These are phyloP conservation scores for Beaufortia kweichowensis DNA, from an alignment of 2,113 vertebrate species.

Conservation along the genomic window DNA sequence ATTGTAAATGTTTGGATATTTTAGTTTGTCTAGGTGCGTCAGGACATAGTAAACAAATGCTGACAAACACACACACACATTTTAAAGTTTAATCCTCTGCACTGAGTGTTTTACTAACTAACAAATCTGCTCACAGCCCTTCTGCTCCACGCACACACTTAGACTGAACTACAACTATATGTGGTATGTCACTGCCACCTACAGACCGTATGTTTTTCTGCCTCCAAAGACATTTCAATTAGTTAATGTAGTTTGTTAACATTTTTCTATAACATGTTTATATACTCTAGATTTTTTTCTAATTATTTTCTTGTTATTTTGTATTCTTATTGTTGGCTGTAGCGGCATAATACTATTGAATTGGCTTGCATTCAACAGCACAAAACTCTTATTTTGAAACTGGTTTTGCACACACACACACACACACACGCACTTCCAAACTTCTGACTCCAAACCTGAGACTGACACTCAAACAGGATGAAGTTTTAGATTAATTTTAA, in stretches of 20 bases:
- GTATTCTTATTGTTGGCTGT: background rate
- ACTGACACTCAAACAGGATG: slow-evolving; percentile 45
- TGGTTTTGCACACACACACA: background rate
- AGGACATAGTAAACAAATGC: slow-evolving; percentile 18
- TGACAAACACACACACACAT: slow-evolving; percentile 27
- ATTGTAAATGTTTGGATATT: slow-evolving; percentile 8
- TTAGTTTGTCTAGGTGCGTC: slow-evolving; percentile 29
- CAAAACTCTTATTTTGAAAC: slow-evolving; percentile 53
- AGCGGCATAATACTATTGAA: background rate
- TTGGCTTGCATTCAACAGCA: background rate
- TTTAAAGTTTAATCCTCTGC: slow-evolving; percentile 1
- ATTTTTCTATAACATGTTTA: background rate
- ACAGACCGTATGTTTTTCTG: background rate
- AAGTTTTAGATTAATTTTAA: slow-evolving; percentile 56
- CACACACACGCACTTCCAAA: background rate
- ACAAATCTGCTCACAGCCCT: background rate
- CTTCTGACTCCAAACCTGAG: slow-evolving; percentile 11
- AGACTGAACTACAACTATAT: background rate
- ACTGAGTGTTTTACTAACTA: background rate
- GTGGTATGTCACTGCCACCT: slow-evolving; percentile 47
- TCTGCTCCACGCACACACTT: slow-evolving; percentile 26
- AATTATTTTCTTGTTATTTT: background rate
- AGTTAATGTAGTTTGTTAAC: background rate
- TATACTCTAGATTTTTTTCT: background rate
- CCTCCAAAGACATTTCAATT: background rate